Evolutionary conservation across 2,113 vertebrate genomes (phyloP).

Genomic region (Setophaga kirtlandii): DNA sequence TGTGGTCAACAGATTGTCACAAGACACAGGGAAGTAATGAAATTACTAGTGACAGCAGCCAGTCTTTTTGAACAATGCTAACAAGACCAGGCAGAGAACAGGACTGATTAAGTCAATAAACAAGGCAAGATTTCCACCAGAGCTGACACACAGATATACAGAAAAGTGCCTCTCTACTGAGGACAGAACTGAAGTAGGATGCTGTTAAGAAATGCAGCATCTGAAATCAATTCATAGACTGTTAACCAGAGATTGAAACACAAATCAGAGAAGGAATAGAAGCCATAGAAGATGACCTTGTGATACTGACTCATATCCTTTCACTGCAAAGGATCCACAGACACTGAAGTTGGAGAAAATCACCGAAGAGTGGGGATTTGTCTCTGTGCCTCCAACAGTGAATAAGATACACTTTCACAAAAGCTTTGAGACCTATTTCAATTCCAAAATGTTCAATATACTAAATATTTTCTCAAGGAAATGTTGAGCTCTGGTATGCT

Average conservation of each 20-base stretch:
- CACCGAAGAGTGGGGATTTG: background rate
- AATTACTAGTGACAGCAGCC: background rate
- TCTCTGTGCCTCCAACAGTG: background rate
- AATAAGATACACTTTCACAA: background rate
- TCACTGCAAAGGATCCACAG: background rate
- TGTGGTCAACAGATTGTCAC: background rate
- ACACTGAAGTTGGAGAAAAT: background rate
- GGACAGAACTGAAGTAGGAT: background rate
- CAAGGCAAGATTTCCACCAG: background rate
- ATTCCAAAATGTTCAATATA: background rate
- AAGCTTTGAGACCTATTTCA: background rate
- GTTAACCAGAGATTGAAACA: background rate
- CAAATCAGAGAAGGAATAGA: background rate
- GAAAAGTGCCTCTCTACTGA: background rate
- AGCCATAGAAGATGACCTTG: background rate
- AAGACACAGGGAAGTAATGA: background rate
- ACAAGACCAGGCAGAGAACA: background rate
- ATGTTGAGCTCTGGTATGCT: background rate
- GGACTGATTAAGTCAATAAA: slow-evolving; percentile 2
- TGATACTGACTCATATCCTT: background rate
- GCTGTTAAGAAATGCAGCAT: background rate
- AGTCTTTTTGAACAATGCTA: background rate
- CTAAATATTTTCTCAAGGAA: background rate
- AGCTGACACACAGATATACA: background rate
- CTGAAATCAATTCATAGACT: background rate